Evolutionary conservation across 1,140 invertebrate genomes (phyloP), one percentile per base, ranked within the genome.

Genomic region (Episyrphus balteatus): DNA sequence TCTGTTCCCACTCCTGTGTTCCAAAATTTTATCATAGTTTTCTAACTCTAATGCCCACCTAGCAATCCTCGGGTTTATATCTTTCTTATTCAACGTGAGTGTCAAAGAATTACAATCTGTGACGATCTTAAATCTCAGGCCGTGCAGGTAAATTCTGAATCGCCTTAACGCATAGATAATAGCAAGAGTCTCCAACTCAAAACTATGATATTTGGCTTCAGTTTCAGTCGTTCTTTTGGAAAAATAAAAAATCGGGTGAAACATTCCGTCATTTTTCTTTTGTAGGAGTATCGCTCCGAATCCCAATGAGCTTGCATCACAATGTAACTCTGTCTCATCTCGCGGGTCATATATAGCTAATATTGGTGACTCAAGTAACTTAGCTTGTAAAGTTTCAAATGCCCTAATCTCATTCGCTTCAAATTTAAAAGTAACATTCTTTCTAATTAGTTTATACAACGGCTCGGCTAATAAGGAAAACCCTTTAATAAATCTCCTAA

Each of bases 121-220:
- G n/a, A n/a, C 50, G 12, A 76, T 69, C 37, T 71, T 66, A 52
- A 74, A 73, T 8, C 65, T 48, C 37, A 58, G 68, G 18, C 67
- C 69, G 15, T 70, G 52, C 31, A 78, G 53, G 55, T 74, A 79
- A 12, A 53, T 41, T 44, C 55, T 51, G 47, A 66, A 66, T 37
- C 56, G 55, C 36, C 54, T 53, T 9, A 62, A 39, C 9, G 58
- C 54, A 26, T 54, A 47, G 0, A 68, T 48, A 17, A 65, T 49
- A 2, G 60, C 58, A 14, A 66, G 26, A 7, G 56, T 55, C 39
- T 68, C 62, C 9, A 69, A 42, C 43, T 70, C 66, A 49, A 60
- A 69, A 47, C 49, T 57, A 32, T 66, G 59, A 26, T 57, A 65
- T 53, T 53, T 53, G n/a, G 51, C 45, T 57, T 58, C 48, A 43